These are phyloP conservation scores for Sebastes flavidus DNA, from an alignment of 2,797 vertebrate species.

Conservation along the genomic window DNA sequence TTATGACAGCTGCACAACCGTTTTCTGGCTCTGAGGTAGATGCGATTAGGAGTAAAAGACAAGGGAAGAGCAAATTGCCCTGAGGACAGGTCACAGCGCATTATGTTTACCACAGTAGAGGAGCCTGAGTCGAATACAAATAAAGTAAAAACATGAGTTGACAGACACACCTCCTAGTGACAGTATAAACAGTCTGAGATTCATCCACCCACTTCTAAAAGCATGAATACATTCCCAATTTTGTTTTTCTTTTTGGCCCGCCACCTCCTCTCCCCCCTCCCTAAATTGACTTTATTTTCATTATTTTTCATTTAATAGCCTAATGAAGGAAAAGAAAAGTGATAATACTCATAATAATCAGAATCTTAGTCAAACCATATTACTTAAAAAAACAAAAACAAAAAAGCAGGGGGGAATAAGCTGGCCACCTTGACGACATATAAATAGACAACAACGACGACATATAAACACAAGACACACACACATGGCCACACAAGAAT, in stretches of 20 bases:
- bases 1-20: conserved; percentile 69
- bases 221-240: not conserved
- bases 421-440: no score
- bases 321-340: no score
- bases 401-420: no score
- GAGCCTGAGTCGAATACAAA: conserved; percentile 31
- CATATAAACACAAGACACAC: no score
- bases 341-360: no score
- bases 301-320: no score
- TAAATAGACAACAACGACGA: no score
- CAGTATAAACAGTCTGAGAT: conserved; percentile 2
- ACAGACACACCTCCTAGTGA: conserved; percentile 38
- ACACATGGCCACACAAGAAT: no score
- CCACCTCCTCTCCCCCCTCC: no score
- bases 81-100: conserved; percentile 51
- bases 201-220: conserved; percentile 12
- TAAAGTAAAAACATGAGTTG: conserved; percentile 38
- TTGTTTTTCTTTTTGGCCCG: not conserved
- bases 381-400: no score
- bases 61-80: conserved; percentile 61
- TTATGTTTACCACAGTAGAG: conserved; percentile 48
- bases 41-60: conserved; percentile 60
- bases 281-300: no score
- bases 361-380: no score
- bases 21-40: conserved; percentile 56